A percentile compares a stretch with the other conserved stretches of the same genome.
These are phyloP conservation scores for Sturnus vulgaris DNA, from an alignment of 2,113 vertebrate species.

Conservation along the genomic window DNA sequence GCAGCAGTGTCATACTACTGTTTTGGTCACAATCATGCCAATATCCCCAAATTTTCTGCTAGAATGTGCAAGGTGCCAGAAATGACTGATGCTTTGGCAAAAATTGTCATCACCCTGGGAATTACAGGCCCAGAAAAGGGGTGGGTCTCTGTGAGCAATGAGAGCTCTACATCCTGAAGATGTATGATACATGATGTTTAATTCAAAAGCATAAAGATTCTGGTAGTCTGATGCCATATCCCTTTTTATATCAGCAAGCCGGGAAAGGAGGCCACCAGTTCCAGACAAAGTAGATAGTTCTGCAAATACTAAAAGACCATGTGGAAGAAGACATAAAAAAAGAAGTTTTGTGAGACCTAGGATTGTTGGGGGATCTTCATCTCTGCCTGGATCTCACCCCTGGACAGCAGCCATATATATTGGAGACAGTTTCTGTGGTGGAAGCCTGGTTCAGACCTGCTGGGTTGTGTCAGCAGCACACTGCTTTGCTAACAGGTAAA, in stretches of 20 bases:
- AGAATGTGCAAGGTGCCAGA: background rate
- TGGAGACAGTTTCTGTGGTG: conserved; percentile 83
- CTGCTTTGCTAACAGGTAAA: conserved; percentile 89
- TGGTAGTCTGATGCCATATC: background rate
- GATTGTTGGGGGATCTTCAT: conserved; percentile 81
- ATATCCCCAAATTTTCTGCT: background rate
- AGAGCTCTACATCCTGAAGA: background rate
- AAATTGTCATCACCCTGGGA: background rate
- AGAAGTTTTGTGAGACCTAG: conserved; percentile 75
- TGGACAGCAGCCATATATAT: conserved; percentile 92
- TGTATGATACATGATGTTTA: background rate
- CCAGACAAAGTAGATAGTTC: background rate
- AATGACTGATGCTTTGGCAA: background rate
- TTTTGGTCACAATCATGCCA: background rate
- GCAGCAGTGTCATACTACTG: background rate
- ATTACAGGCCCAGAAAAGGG: background rate
- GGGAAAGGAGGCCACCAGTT: conserved; percentile 7
- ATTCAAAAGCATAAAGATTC: background rate
- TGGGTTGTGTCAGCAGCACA: conserved; percentile 93
- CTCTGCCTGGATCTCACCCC: conserved; percentile 86
- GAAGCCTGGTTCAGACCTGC: conserved; percentile 87
- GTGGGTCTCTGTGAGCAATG: background rate
- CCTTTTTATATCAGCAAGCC: conserved; percentile 31
- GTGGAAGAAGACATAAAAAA: conserved; percentile 88
- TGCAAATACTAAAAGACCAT: conserved; percentile 48